These are phyloP conservation scores for Heterotilapia buettikoferi DNA, from an alignment of 2,113 vertebrate species.

Conservation along the genomic window DNA sequence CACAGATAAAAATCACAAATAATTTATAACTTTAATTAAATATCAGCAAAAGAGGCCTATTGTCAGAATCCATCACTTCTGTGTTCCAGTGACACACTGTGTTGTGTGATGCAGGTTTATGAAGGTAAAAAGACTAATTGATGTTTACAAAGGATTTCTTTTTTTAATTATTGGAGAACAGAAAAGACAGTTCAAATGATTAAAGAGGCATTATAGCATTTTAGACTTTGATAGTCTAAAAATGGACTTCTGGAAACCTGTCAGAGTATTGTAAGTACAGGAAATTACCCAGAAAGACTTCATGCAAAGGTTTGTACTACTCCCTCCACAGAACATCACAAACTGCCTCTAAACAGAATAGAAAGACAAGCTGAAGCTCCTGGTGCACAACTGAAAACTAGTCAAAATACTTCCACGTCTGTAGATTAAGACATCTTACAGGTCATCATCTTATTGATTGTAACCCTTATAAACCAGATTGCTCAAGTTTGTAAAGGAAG, in stretches of 20 bases:
- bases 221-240: no score
- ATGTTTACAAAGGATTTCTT: neutral
- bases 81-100: neutral
- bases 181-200: neutral
- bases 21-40: neutral
- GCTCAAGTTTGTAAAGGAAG: rapidly evolving
- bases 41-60: neutral
- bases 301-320: neutral
- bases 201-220: neutral
- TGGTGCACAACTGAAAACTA: neutral
- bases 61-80: neutral
- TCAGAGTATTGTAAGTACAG: neutral
- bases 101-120: neutral
- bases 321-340: neutral
- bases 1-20: neutral
- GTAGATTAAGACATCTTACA: neutral
- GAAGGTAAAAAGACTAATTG: neutral
- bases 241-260: no score
- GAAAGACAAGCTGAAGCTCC: rapidly evolving
- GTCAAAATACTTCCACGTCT: rapidly evolving
- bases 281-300: neutral
- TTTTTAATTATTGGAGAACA: rapidly evolving
- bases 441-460: neutral
- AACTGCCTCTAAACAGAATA: neutral
- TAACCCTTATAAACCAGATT: neutral